A percentile compares a stretch with the other conserved stretches of the same genome.
These are phyloP conservation scores for Egretta garzetta DNA, from an alignment of 2,113 vertebrate species.

Conservation along the genomic window DNA sequence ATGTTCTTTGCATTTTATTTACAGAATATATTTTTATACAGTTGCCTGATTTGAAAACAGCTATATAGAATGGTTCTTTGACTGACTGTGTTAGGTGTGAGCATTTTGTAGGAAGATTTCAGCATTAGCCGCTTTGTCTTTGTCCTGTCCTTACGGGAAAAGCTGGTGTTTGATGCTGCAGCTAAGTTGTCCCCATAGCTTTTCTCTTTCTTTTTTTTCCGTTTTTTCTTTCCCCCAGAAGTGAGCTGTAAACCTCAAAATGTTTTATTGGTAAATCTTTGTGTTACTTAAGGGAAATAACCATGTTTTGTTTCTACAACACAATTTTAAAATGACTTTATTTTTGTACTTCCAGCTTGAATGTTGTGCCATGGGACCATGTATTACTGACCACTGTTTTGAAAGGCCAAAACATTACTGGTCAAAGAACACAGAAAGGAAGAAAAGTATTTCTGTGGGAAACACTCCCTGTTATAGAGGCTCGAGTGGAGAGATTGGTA, in stretches of 20 bases:
- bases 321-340: accelerated
- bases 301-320: too few relatives aligned
- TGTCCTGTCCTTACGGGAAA: background rate
- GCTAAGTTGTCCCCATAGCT: background rate
- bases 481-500: slow-evolving; percentile 72
- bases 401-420: slow-evolving; percentile 82
- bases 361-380: slow-evolving; percentile 80
- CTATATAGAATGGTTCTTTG: background rate
- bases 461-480: slow-evolving; percentile 70
- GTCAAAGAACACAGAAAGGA: slow-evolving; percentile 72
- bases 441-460: slow-evolving; percentile 77
- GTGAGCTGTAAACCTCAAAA: background rate
- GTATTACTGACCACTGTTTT: slow-evolving; percentile 79
- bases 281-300: background rate
- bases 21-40: background rate
- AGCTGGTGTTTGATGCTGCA: background rate
- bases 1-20: background rate
- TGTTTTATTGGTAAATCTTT: background rate
- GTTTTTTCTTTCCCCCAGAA: background rate
- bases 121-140: background rate
- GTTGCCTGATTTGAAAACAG: background rate
- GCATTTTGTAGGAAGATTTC: background rate
- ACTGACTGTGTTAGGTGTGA: background rate
- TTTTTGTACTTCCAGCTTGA: slow-evolving; percentile 64
- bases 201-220: too few relatives aligned